phyloP scores from a whole-genome alignment of 2,113 vertebrate genomes.

The Neotoma lepida region DNA sequence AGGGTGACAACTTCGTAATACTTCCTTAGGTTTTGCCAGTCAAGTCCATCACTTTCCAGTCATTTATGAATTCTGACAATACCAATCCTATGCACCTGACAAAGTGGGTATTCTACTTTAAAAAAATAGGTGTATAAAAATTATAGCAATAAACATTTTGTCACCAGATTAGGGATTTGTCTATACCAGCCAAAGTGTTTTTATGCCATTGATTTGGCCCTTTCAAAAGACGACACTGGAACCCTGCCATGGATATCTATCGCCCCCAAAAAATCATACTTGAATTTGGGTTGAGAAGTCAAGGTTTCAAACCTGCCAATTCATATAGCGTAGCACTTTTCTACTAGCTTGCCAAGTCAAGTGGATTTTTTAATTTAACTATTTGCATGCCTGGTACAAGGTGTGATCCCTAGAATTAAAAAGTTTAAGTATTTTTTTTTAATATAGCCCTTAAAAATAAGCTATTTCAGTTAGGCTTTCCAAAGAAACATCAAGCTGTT shows the following conservation, averaged over 20 bases:
- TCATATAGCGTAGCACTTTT: not conserved
- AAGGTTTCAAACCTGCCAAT: not conserved
- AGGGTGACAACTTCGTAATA: not conserved
- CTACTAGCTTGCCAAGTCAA: not conserved
- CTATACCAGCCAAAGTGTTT: not conserved
- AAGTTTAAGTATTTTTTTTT: not conserved
- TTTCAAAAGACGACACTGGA: not conserved
- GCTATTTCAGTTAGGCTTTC: not conserved
- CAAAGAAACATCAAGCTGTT: not conserved
- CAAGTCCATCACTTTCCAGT: not conserved
- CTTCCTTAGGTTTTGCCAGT: not conserved
- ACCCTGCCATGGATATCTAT: too few species aligned
- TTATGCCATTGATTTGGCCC: not conserved
- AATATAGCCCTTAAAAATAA: not conserved
- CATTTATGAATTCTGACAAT: not conserved
- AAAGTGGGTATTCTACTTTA: too few species aligned
- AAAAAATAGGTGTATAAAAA: slow-evolving; percentile 1
- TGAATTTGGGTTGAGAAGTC: not conserved
- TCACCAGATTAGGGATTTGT: not conserved
- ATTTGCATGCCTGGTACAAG: not conserved
- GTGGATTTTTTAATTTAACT: slow-evolving; percentile 16
- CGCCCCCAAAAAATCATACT: not conserved
- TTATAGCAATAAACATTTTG: not conserved
- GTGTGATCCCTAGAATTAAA: not conserved
- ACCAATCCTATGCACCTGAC: not conserved